These are phyloP conservation scores for Stenolophus ochropezus DNA, from an alignment of 2,888 invertebrate genomes.

Conservation along the genomic window DNA sequence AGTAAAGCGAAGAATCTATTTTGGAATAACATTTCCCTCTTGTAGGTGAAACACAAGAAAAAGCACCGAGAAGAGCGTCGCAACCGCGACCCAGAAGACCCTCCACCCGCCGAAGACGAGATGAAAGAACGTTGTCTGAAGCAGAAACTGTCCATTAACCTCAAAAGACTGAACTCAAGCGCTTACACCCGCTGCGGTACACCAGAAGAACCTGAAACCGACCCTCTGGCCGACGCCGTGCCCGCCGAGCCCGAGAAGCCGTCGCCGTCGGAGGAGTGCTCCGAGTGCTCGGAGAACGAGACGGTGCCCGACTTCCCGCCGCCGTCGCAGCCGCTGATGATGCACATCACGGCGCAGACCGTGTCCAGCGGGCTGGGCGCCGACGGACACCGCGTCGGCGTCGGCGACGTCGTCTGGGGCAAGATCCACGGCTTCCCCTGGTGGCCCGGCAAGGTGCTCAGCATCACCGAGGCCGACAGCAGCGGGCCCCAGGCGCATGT, in stretches of 20 bases:
- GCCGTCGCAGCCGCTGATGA: constrained; percentile 74
- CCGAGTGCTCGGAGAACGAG: constrained; percentile 72
- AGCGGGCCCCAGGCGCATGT: constrained; percentile 81
- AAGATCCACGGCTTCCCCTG: constrained; percentile 91
- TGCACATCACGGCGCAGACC: constrained; percentile 76
- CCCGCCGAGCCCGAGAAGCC: constrained; percentile 1
- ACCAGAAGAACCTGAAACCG: constrained; percentile 9
- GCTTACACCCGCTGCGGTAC: constrained; percentile 75
- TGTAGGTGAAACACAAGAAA: constrained; percentile 83
- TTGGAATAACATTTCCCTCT: too few relatives aligned
- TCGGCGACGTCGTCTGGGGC: constrained; percentile 91
- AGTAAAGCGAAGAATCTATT: too few relatives aligned
- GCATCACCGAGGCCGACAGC: constrained; percentile 75
- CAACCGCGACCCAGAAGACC: constrained; percentile 68
- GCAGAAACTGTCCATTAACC: constrained; percentile 84
- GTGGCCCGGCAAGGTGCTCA: constrained; percentile 89
- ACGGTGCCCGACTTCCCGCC: constrained; percentile 75
- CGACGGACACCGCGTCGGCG: constrained; percentile 75
- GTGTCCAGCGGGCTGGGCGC: constrained; percentile 76
- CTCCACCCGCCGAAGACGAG: constrained; percentile 70
- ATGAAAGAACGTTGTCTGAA: constrained; percentile 81
- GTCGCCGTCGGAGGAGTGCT: constrained; percentile 62
- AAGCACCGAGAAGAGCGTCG: constrained; percentile 79
- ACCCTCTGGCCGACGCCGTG: background rate
- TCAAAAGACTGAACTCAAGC: constrained; percentile 82